phyloP scores from a whole-genome alignment of 2,888 invertebrate genomes.

The Pemphredon lugubris region DNA sequence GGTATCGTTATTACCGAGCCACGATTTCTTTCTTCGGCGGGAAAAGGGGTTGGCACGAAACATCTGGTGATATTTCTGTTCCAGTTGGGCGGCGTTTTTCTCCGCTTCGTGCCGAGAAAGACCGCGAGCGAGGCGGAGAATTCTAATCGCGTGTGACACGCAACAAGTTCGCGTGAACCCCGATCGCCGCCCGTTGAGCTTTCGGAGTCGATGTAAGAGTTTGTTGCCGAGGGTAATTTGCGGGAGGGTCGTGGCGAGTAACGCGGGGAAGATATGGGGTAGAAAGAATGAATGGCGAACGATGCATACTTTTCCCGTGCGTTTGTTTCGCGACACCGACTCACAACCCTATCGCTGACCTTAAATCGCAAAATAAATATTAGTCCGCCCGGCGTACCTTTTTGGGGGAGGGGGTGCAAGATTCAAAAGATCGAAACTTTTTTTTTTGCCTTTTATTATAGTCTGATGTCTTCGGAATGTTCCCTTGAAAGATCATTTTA shows the following conservation, averaged over 20 bases:
- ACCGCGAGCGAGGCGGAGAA: slow-evolving; percentile 8
- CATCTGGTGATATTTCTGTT: neutral
- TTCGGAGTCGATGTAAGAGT: slow-evolving; percentile 5
- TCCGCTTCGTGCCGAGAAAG: neutral
- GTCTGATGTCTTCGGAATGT: no score
- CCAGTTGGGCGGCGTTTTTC: neutral
- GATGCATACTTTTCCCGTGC: no score
- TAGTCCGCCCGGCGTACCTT: no score
- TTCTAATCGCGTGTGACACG: slow-evolving; percentile 56
- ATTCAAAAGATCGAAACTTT: no score
- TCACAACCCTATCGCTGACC: no score
- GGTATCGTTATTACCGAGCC: slow-evolving; percentile 1
- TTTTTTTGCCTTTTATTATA: no score
- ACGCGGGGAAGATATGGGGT: no score
- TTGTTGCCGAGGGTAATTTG: neutral
- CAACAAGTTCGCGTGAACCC: slow-evolving; percentile 63
- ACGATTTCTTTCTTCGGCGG: neutral
- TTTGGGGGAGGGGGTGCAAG: no score
- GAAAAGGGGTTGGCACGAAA: neutral
- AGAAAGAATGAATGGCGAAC: no score
- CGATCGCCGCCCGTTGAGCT: slow-evolving; percentile 2
- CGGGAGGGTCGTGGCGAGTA: neutral
- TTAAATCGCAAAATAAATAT: no score
- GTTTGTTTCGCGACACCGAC: no score
- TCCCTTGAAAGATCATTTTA: no score